Percentiles rank a stretch among this genome's conserved stretches.
phyloP scores from a whole-genome alignment of 2,113 vertebrate genomes.

The Xiphophorus couchianus region DNA sequence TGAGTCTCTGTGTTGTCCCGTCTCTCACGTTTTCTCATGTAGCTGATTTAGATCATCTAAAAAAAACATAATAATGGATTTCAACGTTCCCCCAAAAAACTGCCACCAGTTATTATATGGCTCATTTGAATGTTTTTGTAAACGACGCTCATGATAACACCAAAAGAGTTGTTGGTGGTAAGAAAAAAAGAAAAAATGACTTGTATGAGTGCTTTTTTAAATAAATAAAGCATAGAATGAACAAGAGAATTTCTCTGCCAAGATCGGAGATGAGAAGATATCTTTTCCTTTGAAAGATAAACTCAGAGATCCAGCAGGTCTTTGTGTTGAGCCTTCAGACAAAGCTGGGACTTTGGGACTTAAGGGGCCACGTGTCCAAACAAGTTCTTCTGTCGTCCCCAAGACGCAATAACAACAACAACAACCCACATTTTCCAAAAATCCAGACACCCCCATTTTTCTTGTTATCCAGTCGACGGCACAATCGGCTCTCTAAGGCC shows the following conservation, averaged over 20 bases:
- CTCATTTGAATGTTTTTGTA: neutral
- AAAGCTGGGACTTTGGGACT: conserved; percentile 55
- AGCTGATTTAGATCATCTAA: no score
- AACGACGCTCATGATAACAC: neutral
- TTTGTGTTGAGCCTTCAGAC: conserved; percentile 40
- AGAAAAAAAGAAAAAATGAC: neutral
- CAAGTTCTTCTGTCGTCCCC: conserved; percentile 56
- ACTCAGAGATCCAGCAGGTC: conserved; percentile 46
- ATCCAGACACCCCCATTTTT: conserved; percentile 47
- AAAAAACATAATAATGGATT: no score
- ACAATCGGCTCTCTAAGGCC: conserved; percentile 63
- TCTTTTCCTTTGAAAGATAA: conserved; percentile 19
- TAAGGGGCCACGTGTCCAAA: conserved; percentile 67
- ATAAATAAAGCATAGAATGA: neutral
- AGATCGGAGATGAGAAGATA: neutral
- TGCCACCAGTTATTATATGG: no score
- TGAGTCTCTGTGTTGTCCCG: no score
- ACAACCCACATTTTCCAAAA: conserved; percentile 41
- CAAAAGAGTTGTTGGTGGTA: neutral
- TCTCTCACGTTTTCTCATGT: no score
- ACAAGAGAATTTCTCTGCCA: neutral
- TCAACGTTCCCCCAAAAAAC: no score
- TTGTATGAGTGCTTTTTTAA: neutral
- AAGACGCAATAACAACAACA: conserved; percentile 65
- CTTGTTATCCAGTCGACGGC: conserved; percentile 54